Evolutionary conservation across 2,797 vertebrate species (phyloP).

Genomic region (Vespertilio murinus): DNA sequence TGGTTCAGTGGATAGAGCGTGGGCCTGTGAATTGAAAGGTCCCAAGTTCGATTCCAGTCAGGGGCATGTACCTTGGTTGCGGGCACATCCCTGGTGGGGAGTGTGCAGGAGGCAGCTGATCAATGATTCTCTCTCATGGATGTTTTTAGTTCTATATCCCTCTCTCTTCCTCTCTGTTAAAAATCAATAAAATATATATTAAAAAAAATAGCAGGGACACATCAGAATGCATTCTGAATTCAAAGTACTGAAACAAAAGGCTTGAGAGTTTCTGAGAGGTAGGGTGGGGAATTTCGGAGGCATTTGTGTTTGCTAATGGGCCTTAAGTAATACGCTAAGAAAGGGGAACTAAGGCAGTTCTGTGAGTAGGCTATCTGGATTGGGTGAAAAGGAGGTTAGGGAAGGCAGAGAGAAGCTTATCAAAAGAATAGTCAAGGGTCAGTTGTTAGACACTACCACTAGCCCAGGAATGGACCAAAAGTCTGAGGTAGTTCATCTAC

Average conservation of each 20-base stretch:
- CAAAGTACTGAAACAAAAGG: neutral
- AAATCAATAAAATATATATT: too few relatives aligned
- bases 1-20: too few relatives aligned
- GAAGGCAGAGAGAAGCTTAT: neutral
- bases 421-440: neutral
- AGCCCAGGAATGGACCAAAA: neutral
- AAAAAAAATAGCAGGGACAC: neutral
- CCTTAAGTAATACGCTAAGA: neutral
- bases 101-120: too few relatives aligned
- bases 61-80: too few relatives aligned
- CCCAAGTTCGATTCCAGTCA: too few relatives aligned
- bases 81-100: too few relatives aligned
- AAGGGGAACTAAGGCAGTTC: neutral
- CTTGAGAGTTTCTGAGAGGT: neutral
- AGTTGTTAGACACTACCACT: neutral
- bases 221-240: neutral
- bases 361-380: neutral
- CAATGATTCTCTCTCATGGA: too few relatives aligned
- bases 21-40: too few relatives aligned
- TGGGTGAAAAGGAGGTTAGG: neutral
- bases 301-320: neutral
- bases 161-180: too few relatives aligned
- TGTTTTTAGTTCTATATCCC: too few relatives aligned
- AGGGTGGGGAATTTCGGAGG: neutral
- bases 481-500: neutral